Evolutionary conservation across 2,797 vertebrate genomes (phyloP), one percentile per base, ranked within the genome.

Genomic region (Chelonia mydas): DNA sequence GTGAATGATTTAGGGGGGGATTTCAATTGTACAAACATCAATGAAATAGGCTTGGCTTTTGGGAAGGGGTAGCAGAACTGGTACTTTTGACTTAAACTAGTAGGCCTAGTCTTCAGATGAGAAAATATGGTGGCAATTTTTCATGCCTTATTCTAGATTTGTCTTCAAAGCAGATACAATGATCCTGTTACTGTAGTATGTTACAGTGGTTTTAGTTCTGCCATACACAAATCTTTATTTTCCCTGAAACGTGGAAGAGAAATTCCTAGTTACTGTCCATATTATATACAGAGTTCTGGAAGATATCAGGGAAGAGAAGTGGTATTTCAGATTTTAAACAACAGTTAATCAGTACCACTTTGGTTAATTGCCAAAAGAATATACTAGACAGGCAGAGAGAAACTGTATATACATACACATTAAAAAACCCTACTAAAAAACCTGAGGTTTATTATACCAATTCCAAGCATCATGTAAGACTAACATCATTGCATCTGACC

Each of bases 401-500:
- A 82, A 33, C 55, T 7, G 31, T 81, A 17, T 54, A 89, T 79
- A 31, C 68, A 50, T 19, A 25, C 57, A 86, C 72, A 85, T 12
- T 83, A 85, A 91, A 47, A 76, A 76, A 81, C 11, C 27, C 77
- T 79, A 54, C 53, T 76, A 81, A 91, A 91, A 86, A 17, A n/a
- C 50, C 25, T 19, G 76, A 55, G 2, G 9, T 85, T 88, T 90
- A 82, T 84, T 84, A 76, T 86, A 89, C 89, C 84, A 1, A 0
- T 85, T 92, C 91, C 21, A 17, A 90, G 88, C 27, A 57, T 37
- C 87, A 28, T 51, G 27, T 77, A 65, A 82, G 7, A 47, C n/a
- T 65, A 87, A 33, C 16, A 54, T 59, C 59, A 33, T 89, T 93
- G 57, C 21, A 49, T 83, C 50, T 94, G 87, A 90, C 93, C 90